These are phyloP conservation scores for Apteryx mantelli DNA, from an alignment of 2,113 vertebrate species.

Conservation along the genomic window DNA sequence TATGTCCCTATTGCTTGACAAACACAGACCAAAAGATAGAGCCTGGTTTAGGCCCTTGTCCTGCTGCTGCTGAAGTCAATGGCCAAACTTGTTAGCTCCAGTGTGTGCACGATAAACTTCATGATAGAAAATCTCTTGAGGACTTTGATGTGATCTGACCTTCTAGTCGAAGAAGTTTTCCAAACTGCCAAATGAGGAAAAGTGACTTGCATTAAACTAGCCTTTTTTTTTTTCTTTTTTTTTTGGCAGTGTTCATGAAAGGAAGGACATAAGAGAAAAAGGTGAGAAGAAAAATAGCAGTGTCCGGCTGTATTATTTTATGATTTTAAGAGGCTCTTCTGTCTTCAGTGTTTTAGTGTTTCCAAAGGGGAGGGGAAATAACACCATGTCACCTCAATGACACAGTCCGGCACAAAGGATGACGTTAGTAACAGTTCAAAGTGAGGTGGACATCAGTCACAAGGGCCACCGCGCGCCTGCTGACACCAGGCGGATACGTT, in stretches of 20 bases:
- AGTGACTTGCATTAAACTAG: not conserved
- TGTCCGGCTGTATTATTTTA: not conserved
- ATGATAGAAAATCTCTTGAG: not conserved
- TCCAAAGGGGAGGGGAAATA: not conserved
- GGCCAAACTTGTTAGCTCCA: not conserved
- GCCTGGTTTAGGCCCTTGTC: too few species aligned
- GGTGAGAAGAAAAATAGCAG: not conserved
- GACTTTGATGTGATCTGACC: not conserved
- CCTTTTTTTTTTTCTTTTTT: not conserved
- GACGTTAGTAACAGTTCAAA: fast-evolving
- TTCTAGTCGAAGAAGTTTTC: not conserved
- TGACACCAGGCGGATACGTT: too few species aligned
- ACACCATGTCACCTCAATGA: not conserved
- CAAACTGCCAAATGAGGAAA: not conserved
- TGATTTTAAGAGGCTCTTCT: not conserved
- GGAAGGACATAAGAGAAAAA: not conserved
- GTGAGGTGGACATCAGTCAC: not conserved
- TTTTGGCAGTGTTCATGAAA: not conserved
- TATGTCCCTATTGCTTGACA: too few species aligned
- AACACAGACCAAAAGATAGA: not conserved
- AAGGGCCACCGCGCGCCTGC: not conserved
- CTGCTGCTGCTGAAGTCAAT: not conserved
- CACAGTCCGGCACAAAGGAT: not conserved
- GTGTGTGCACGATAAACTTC: not conserved
- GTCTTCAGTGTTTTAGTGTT: not conserved